Base-by-base conservation (phyloP, 2,113 vertebrate genomes). In the Phasianus colchicus region DNA sequence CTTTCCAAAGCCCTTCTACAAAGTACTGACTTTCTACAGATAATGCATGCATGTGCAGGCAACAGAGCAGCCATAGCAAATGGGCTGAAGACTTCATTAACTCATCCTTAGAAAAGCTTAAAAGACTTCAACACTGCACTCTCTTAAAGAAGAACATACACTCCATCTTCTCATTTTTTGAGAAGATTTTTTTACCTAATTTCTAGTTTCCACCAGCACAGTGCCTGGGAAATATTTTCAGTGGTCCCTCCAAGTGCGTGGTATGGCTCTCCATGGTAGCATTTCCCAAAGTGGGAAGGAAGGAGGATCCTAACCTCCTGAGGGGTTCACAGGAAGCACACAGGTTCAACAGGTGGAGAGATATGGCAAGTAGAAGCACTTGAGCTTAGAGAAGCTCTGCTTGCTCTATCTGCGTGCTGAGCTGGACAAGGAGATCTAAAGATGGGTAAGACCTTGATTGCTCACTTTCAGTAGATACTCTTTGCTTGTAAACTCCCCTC, bases 1-100 rank as follows among this genome's bases (percentile, higher is more conserved):
- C 92, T 94, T 95, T 83, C 79, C 90, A 91, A 95, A 78, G 65
- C 69, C 15, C 88, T 86, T 86, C 70, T 85, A 72, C 30, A 55
- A 58, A 88, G 57, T 80, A 95, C 60, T 65, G 70, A 76, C 24
- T 78, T 83, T 48, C 93, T 72, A 61, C 42, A 88, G 93, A 91
- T 81, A 95, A 66, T 3, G 18, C 36, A 32, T 16, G 30, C 65
- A 55, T 0, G 2, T 72, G 52, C 6, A 11, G 76, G 36, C 54
- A 82, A 45, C 0, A 3, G 65, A 57, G 38, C 50, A 86, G 55
- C 60, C 29, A 27, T 30, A 63, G 72, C 11, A 70, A 83, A 86
- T 5, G 2, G n/a, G 38, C 57, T 65, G 63, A 57, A 14, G 74
- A 76, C 93, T 87, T 64, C 47, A 52, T 82, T 78, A 75, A 75